Base-by-base conservation (phyloP, 2,888 invertebrate species). In the Drosophila anomalipes region DNA sequence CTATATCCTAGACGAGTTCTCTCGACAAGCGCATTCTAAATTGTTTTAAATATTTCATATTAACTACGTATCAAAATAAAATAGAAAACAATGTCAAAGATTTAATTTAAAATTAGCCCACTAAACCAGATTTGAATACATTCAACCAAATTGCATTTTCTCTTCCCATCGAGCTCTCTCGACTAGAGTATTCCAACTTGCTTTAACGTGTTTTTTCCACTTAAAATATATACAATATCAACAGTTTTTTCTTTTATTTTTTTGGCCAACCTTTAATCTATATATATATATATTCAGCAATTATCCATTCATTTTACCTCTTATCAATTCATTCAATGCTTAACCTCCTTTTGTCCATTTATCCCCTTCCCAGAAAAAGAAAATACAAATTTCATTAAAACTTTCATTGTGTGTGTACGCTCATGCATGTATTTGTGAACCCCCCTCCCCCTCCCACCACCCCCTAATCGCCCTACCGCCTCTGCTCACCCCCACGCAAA, bases 391-490 rank as follows among this genome's bases (percentile, higher is more conserved):
- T 70, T 65, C 53, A 62, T 70, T 61, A 47, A 32, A 65, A 41
- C 44, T 64, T 65, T 75, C 56, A 56, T 70, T 66, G 76, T 75
- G 61, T 61, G 54, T 32, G 53, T 37, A 60, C 56, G 4, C 37
- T 65, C 52, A 65, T 60, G 70, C 59, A 57, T 57, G 14, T 65
- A 26, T 58, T 39, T 65, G 22, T 19, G 19, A 12, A 33, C 33
- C 32, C n/a, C 7, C 1, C 7, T 1, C 33, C 32, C n/a, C 7
- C 1, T 19, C 2, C n/a, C n/a, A n/a, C n/a, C 10, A 10, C 10
- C 10, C n/a, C 16, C 2, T 7, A 22, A 16, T 2, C 12, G 12
- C 3, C n/a, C 30, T 10, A 32, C 33, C 2, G 1, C 41, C 19
- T 32, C 26, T 2, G 6, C 64, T 39, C 37, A n/a, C 41, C 59